Evolutionary conservation across 2,888 invertebrate species (phyloP), one percentile per base, ranked within the genome.

Genomic region (Trichopoda pennipes): DNA sequence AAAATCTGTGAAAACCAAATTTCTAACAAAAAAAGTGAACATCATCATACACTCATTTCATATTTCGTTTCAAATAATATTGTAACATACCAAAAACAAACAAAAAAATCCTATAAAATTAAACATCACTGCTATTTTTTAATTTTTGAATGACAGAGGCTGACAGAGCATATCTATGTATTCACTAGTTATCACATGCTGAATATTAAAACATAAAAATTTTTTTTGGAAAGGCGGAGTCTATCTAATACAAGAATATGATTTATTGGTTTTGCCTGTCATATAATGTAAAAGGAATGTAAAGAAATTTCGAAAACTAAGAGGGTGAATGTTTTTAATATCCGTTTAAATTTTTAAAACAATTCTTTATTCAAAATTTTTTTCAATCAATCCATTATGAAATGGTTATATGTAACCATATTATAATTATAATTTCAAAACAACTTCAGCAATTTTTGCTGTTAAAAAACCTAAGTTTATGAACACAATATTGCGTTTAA

Each of bases 11-110:
- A 44, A 16, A 21, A 12, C n/a, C 38, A 72, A 55, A 53, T 38
- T n/a, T 53, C 32, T n/a, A 42, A 58, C 51, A 61, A 69, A 76
- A 69, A 61, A 70, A 51, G 53, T 72, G 56, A 56, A 72, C 79
- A 78, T 73, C 70, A 75, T 49, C 42, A 66, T 47, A 53, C 66
- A 81, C 72, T 77, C 77, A 77, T 66, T 76, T 70, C 81, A 78
- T 81, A 78, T 81, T 81, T 74, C 74, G 79, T 76, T 70, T 72
- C 70, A 82, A 51, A 72, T 70, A 53, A n/a, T n/a, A n/a, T n/a
- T n/a, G n/a, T n/a, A n/a, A n/a, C n/a, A n/a, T n/a, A n/a, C n/a
- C n/a, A n/a, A 70, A 60, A 47, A 58, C 49, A 56, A 53, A 47
- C 16, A 56, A 74, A 49, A 74, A 61, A 69, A 44, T 51, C 23